A percentile compares a stretch with the other conserved stretches of the same genome.
These are phyloP conservation scores for Drosophila birchii DNA, from an alignment of 2,888 invertebrate genomes.

Conservation along the genomic window DNA sequence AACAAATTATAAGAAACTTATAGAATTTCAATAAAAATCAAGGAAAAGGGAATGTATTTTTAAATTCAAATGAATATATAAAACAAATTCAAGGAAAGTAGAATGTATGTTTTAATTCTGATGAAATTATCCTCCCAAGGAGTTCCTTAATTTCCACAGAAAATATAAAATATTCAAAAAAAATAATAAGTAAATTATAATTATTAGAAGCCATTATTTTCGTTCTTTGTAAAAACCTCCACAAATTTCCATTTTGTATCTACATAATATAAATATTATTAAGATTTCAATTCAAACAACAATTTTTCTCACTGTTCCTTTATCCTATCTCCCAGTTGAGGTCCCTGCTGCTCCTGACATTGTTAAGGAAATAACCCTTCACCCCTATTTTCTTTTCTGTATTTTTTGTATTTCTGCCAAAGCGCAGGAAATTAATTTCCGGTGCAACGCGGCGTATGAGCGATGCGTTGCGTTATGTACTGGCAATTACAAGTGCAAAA, in stretches of 20 bases:
- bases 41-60: too few relatives aligned
- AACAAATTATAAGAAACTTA: too few relatives aligned
- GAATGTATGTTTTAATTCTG: background rate
- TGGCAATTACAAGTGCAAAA: constrained; percentile 56
- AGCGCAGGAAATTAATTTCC: constrained; percentile 62
- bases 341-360: constrained; percentile 10
- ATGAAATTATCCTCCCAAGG: background rate
- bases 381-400: background rate
- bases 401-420: constrained; percentile 5
- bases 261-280: background rate
- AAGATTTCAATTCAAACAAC: too few relatives aligned
- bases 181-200: background rate
- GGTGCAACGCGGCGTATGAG: constrained; percentile 61
- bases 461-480: constrained; percentile 52
- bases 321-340: constrained; percentile 15
- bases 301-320: background rate
- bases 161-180: background rate
- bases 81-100: too few relatives aligned
- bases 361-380: constrained; percentile 22
- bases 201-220: too few relatives aligned
- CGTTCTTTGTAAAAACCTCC: too few relatives aligned
- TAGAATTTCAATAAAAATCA: background rate
- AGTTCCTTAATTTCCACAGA: background rate
- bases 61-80: too few relatives aligned
- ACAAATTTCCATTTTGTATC: too few relatives aligned